A percentile compares a stretch with the other conserved stretches of the same genome.
phyloP scores from a whole-genome alignment of 2,113 vertebrate species.

The Condylura cristata region DNA sequence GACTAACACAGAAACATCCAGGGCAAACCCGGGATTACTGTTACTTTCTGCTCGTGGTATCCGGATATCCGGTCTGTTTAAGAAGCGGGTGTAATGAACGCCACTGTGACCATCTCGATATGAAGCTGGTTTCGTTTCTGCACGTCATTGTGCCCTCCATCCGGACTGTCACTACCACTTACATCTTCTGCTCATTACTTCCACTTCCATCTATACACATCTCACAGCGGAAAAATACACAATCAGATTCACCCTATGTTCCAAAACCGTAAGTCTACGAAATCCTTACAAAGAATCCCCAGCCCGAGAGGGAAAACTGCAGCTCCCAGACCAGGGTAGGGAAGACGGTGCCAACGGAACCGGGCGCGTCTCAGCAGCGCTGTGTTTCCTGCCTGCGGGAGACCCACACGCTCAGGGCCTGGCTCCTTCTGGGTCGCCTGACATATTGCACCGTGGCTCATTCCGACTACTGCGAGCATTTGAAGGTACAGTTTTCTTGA shows the following conservation, averaged over 20 bases:
- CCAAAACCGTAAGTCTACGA: not conserved
- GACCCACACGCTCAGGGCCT: not conserved
- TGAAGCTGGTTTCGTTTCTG: constrained; percentile 50
- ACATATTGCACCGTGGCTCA: not conserved
- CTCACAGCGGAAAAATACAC: constrained; percentile 46
- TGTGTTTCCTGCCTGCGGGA: too few relatives aligned
- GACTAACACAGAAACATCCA: constrained; percentile 62
- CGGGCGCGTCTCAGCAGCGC: not conserved
- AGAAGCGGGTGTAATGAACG: constrained; percentile 35
- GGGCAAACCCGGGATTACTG: constrained; percentile 67
- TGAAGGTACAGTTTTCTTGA: not conserved
- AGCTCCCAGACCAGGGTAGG: not conserved
- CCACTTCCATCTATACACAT: constrained; percentile 4
- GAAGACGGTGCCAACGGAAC: too few relatives aligned
- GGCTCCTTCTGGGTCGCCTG: not conserved
- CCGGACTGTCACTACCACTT: not conserved
- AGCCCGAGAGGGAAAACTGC: not conserved
- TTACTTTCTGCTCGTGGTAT: constrained; percentile 38
- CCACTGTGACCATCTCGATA: constrained; percentile 51
- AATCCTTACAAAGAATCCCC: not conserved
- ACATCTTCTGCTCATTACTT: too few relatives aligned
- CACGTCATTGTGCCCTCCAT: not conserved
- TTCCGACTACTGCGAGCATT: not conserved
- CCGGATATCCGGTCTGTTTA: constrained; percentile 41
- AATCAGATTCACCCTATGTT: constrained; percentile 31